phyloP scores from a whole-genome alignment of 2,113 vertebrate genomes.

The Pollimyrus isidori region DNA sequence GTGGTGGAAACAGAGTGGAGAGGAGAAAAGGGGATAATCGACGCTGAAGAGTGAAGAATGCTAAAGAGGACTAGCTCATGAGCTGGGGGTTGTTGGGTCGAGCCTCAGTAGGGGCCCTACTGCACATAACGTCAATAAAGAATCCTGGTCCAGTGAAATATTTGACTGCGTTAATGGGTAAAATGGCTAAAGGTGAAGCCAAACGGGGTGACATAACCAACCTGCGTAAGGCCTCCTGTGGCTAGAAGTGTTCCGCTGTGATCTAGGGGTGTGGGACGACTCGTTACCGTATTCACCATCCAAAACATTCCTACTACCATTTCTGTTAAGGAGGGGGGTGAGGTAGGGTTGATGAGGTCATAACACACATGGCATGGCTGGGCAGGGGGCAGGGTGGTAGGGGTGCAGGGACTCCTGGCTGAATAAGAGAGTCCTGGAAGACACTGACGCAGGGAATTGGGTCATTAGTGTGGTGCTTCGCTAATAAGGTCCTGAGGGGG shows the following conservation, averaged over 20 bases:
- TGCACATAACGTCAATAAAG: background rate
- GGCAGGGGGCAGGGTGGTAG: background rate
- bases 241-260: background rate
- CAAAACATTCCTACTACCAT: background rate
- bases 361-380: background rate
- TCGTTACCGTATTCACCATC: background rate
- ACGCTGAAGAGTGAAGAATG: background rate
- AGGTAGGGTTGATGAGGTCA: background rate
- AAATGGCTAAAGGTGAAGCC: background rate
- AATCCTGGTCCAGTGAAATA: background rate
- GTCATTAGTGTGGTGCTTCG: conserved; percentile 51
- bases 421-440: conserved; percentile 47
- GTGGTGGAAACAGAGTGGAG: background rate
- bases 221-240: background rate
- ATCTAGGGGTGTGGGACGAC: background rate
- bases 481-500: conserved; percentile 57
- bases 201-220: background rate
- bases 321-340: background rate
- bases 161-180: background rate
- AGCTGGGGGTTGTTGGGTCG: background rate
- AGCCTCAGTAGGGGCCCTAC: background rate
- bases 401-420: conserved; percentile 26
- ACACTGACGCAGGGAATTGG: conserved; percentile 48
- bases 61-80: background rate
- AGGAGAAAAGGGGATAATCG: background rate